Evolutionary conservation across 2,888 invertebrate species (phyloP), one percentile per base, ranked within the genome.

Genomic region (Hetaerina titia): DNA sequence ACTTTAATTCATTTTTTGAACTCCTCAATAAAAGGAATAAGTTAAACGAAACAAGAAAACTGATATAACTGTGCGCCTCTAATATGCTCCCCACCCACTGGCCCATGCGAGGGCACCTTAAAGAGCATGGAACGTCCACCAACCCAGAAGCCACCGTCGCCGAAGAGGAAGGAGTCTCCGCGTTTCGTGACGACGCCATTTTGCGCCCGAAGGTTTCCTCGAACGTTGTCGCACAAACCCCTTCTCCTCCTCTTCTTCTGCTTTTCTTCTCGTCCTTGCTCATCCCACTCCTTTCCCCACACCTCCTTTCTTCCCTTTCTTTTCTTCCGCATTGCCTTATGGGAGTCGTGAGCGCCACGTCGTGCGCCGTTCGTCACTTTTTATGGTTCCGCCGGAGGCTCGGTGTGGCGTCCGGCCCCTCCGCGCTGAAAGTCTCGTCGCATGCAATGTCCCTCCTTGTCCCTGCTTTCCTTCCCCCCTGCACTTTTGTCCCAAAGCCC

Each of bases 341-440:
- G 89, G 89, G 89, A 89, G 89, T 89, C 58, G 56, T 58, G 81
- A 89, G 58, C 89, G 89, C 56, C 89, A 89, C 57, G 58, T 58
- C 89, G 56, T 57, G 11, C 57, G 89, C 56, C 89, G 89, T 89
- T 89, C 58, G 89, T 89, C 89, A 89, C 89, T 89, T 58, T 89
- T 89, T 89, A 89, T 89, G 89, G 89, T 89, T 89, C 56, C 89
- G 89, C 89, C 89, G 56, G 89, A 58, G 89, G 58, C 57, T 89
- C 89, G 56, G 58, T 57, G 89, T 56, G 89, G 89, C 81, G 89
- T 58, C 57, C 89, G 58, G 56, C 89, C 89, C 58, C 22, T 81
- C 9, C 9, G 25, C 81, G 81, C 81, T 81, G 58, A 89, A 89
- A 89, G 89, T 57, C 19, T 19, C 58, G 56, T 89, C 89, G 89